A percentile compares a stretch with the other conserved stretches of the same genome.
Conservation (phyloP, 2,888 invertebrate genomes). For the Homarus gammarus region DNA sequence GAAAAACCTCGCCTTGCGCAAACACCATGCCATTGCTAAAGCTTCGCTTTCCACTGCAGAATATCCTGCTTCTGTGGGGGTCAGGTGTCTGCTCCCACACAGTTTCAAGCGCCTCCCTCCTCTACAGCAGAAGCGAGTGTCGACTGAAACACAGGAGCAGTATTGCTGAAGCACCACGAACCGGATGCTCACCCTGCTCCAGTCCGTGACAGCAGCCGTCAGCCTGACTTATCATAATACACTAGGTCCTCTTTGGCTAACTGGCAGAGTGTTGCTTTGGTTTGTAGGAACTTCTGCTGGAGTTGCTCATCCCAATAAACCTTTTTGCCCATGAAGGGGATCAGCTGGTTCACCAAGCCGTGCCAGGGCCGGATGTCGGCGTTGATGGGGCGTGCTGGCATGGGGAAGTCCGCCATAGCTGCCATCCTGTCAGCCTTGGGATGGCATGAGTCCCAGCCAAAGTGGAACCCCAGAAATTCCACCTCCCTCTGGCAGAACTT, state of each 20-base stretch:
- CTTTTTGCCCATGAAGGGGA: background rate
- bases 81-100: constrained; percentile 23
- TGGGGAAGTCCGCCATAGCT: background rate
- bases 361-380: too few relatives aligned
- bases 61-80: background rate
- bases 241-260: background rate
- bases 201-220: background rate
- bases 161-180: constrained; percentile 25
- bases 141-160: background rate
- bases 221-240: constrained; percentile 16
- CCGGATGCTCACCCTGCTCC: constrained; percentile 21
- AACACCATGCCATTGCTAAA: background rate
- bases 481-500: too few relatives aligned
- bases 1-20: background rate
- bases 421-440: background rate
- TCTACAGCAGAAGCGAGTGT: constrained; percentile 8
- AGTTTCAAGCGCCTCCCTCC: constrained; percentile 17
- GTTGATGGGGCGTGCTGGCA: background rate
- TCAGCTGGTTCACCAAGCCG: background rate
- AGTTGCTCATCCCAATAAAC: constrained; percentile 24
- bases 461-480: background rate
- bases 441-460: background rate
- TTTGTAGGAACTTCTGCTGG: background rate
- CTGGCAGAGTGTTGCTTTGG: background rate
- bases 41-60: background rate